Base-by-base conservation (phyloP, 2,888 invertebrate species). In the Synanthedon vespiformis region DNA sequence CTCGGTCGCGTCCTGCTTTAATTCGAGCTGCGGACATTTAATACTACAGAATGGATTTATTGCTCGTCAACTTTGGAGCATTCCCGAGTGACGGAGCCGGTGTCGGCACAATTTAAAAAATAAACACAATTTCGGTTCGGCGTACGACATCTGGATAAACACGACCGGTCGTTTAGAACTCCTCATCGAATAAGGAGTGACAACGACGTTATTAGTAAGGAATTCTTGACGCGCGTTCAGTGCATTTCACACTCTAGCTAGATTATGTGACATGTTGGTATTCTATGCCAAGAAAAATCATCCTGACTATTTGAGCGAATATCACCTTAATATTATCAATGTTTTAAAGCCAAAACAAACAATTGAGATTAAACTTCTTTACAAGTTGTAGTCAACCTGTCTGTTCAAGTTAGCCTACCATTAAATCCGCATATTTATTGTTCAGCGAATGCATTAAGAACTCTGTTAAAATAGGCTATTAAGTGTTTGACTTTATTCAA, bases 11-110 rank as follows among this genome's bases (percentile, higher is more conserved):
- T 18, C 52, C 48, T 51, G 64, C 64, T 68, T 70, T 65, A 65
- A 69, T 67, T 70, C 64, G 63, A 70, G 65, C 56, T 61, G 64
- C 63, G 64, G 68, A 70, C 72, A 70, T 64, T 70, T 70, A 70
- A 74, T 76, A 77, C 76, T 74, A 77, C 67, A 65, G 60, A 71
- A 73, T 74, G 68, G 70, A 77, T 76, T 77, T 77, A 77, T 77
- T 62, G 74, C 72, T 73, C 77, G 79, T 82, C 77, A 79, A 70
- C 68, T 61, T 52, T 27, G 50, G 50, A 50, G 14, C 50, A 27
- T 50, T 50, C 50, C 34, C 55, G 54, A 51, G 56, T 53, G 54
- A 57, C 54, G 57, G 53, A 54, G 58, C 49, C 57, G 57, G 57
- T 64, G 64, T 60, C 62, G 65, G 62, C 61, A 63, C 65, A 63